These are phyloP conservation scores for Actinopyga echinites DNA, from an alignment of 53 echinoderm and acorn worm species.

Conservation along the genomic window DNA sequence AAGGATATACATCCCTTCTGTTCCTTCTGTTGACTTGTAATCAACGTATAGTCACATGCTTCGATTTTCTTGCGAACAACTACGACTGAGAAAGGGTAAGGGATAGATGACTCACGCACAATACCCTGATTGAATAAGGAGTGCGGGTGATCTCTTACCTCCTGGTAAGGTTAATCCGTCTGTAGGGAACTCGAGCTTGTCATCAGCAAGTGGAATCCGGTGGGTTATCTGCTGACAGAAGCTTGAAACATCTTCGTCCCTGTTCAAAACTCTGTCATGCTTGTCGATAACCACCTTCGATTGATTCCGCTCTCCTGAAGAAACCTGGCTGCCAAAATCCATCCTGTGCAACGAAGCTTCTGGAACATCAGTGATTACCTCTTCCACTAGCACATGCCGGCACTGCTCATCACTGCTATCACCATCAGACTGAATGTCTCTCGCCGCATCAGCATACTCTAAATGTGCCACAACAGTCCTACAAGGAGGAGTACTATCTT, in stretches of 20 bases:
- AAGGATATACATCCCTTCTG: slow-evolving; percentile 50
- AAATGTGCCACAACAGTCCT: not conserved
- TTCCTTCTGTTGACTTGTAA: slow-evolving; percentile 46
- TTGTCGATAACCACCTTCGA: not conserved
- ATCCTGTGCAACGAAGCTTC: not conserved
- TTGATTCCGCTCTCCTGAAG: not conserved
- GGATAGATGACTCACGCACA: slow-evolving; percentile 6
- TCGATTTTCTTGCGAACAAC: no score
- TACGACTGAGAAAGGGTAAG: slow-evolving; percentile 60
- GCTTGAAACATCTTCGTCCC: slow-evolving; percentile 41
- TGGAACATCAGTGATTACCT: not conserved
- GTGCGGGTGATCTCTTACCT: slow-evolving; percentile 53
- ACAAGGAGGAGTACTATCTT: not conserved
- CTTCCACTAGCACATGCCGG: no score
- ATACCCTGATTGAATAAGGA: not conserved
- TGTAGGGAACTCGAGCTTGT: slow-evolving; percentile 37
- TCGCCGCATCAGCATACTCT: not conserved
- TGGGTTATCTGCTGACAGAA: slow-evolving; percentile 47
- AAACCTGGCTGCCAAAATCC: not conserved
- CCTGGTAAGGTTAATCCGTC: slow-evolving; percentile 48
- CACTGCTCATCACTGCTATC: no score
- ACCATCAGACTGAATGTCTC: not conserved
- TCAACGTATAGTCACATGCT: no score
- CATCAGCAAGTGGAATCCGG: slow-evolving; percentile 26
- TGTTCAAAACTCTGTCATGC: slow-evolving; percentile 14